A percentile compares a stretch with the other conserved stretches of the same genome.
These are phyloP conservation scores for Carollia perspicillata DNA, from an alignment of 2,113 vertebrate species.

Conservation along the genomic window DNA sequence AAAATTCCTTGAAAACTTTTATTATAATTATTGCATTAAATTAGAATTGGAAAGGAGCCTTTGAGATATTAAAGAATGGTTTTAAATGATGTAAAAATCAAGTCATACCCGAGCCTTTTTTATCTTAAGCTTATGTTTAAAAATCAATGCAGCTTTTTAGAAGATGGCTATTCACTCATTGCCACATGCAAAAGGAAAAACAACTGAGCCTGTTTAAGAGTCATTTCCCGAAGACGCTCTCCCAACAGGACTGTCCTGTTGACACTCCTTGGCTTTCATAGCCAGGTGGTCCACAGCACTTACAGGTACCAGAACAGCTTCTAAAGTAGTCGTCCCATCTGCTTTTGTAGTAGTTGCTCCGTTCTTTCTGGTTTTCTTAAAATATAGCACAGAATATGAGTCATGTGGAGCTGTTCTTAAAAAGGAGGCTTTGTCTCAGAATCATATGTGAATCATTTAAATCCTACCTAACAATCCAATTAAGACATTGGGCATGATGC, in stretches of 20 bases:
- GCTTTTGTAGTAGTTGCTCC: conserved; percentile 43
- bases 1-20: not conserved
- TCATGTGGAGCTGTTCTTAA: conserved; percentile 45
- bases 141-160: not conserved
- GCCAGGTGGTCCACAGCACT: conserved; percentile 51
- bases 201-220: not conserved
- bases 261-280: not conserved
- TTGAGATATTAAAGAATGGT: conserved; percentile 6
- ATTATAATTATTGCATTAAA: not conserved
- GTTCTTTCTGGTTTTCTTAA: conserved; percentile 64
- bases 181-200: not conserved
- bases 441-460: conserved; percentile 40
- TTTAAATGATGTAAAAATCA: conserved; percentile 45
- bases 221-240: not conserved
- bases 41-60: not conserved
- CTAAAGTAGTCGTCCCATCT: conserved; percentile 61
- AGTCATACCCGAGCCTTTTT: not conserved
- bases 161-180: not conserved
- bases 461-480: conserved; percentile 54
- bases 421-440: conserved; percentile 37
- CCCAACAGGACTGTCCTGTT: not conserved
- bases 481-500: conserved; percentile 37
- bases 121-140: conserved; percentile 19
- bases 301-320: conserved; percentile 43
- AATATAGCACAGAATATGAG: conserved; percentile 55